Evolutionary conservation across 2,888 invertebrate genomes (phyloP), one percentile per base, ranked within the genome.

Genomic region (Drosophila affinis): DNA sequence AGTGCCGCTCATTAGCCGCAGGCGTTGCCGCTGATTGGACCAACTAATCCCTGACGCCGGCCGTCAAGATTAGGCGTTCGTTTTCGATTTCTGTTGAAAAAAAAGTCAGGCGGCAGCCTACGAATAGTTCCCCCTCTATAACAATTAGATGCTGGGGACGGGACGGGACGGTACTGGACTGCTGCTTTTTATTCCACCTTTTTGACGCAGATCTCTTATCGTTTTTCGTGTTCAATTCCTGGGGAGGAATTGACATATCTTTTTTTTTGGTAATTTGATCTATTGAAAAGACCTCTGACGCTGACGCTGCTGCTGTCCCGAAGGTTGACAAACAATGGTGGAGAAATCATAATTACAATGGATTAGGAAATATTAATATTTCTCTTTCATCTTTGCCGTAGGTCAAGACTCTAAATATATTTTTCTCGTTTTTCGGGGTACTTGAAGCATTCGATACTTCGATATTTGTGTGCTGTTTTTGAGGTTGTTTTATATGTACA

Each of bases 21-120:
- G 85, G 85, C 85, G 85, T 88, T 86, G 89, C 85, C 87, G 75
- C 85, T 88, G 85, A 88, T 86, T 86, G 89, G 87, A 79, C 85
- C 85, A 77, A 78, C 89, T 86, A 76, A 63, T 65, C 53, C 62
- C 71, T 70, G 59, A 46, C 59, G 54, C 59, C 52, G 61, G 51
- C 72, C 69, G 78, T 77, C 77, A 72, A 84, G 85, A 88, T 88
- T 87, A 85, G 79, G 57, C 64, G 60, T 39, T 56, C 51, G 68
- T 68, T 77, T 77, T 39, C 39, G 39, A 39, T 78, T 86, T 83
- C 77, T 62, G 34, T 32, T 59, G 83, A 83, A 83, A 54, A 65
- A 46, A 58, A 63, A 70, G 62, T 48, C 57, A 46, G 34, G 60
- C 79, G 75, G 77, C 72, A 75, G 77, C 77, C 70, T 14, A 14